Evolutionary conservation across 2,113 vertebrate genomes (phyloP).

Genomic region (Megaceryle maxima): DNA sequence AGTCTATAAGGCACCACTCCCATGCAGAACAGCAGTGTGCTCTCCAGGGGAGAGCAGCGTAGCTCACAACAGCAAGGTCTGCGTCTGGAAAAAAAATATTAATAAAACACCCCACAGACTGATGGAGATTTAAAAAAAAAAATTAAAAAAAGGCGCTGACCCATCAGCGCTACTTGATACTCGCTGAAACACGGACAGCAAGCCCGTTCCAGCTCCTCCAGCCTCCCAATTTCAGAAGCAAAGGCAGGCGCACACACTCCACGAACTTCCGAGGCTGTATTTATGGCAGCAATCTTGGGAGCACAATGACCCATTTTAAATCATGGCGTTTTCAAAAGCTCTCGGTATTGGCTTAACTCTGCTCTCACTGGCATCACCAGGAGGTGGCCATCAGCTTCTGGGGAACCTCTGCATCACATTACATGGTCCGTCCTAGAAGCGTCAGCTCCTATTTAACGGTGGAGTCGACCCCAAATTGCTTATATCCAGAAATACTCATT

Average conservation of each 20-base stretch:
- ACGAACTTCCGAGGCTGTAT: neutral
- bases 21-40: neutral
- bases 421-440: neutral
- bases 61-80: neutral
- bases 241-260: neutral
- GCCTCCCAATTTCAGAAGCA: neutral
- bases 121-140: neutral
- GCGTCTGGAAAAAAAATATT: neutral
- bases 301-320: conserved; percentile 25
- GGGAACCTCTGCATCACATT: neutral
- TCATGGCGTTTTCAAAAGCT: neutral
- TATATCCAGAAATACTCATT: neutral
- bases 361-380: conserved; percentile 18
- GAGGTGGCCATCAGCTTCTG: conserved; percentile 8
- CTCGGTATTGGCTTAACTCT: conserved; percentile 5
- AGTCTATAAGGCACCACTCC: neutral
- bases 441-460: neutral
- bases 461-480: neutral
- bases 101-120: neutral
- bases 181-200: neutral
- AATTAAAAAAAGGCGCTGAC: neutral
- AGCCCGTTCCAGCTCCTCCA: neutral
- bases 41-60: neutral
- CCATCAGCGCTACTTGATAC: neutral
- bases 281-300: conserved; percentile 4